Conservation (phyloP, 1,140 invertebrate species). For the Bombus superbus region DNA sequence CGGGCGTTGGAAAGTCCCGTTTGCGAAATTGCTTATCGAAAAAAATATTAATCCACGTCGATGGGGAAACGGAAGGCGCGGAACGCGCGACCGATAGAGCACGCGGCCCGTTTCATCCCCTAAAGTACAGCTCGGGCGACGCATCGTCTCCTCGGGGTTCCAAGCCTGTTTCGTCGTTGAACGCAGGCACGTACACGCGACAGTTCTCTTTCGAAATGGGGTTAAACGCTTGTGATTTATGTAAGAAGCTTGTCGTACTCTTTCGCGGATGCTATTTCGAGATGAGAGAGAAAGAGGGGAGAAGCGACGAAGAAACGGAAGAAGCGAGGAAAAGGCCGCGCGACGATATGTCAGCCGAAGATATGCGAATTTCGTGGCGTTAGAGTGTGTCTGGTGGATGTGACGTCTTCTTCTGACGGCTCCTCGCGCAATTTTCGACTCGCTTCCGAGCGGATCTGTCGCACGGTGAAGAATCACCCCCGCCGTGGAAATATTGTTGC, state of each 20-base stretch:
- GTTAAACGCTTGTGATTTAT: slow-evolving; percentile 57
- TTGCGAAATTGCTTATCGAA: background rate
- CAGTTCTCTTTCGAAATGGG: background rate
- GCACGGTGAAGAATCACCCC: slow-evolving; percentile 18
- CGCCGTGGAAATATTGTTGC: slow-evolving; percentile 7
- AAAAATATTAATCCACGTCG: slow-evolving; percentile 27
- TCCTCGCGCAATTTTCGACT: slow-evolving; percentile 26
- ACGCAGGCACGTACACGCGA: background rate
- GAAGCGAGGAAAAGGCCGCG: slow-evolving; percentile 10
- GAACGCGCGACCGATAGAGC: too few relatives aligned
- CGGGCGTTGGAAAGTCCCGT: background rate
- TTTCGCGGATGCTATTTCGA: background rate
- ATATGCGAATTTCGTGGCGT: slow-evolving; percentile 52
- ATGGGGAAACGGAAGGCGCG: background rate
- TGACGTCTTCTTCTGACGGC: slow-evolving; percentile 36
- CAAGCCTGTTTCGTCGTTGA: background rate
- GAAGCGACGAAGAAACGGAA: background rate
- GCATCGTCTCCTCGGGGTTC: background rate
- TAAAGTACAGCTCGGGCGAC: slow-evolving; percentile 23
- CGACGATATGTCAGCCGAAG: slow-evolving; percentile 40
- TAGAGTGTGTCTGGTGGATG: slow-evolving; percentile 32
- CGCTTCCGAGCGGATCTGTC: slow-evolving; percentile 15
- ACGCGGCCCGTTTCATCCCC: slow-evolving; percentile 23
- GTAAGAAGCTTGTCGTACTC: slow-evolving; percentile 30
- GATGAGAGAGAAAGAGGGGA: background rate